Conservation (phyloP, 2,113 vertebrate species). For the Melanocharis versteri region DNA sequence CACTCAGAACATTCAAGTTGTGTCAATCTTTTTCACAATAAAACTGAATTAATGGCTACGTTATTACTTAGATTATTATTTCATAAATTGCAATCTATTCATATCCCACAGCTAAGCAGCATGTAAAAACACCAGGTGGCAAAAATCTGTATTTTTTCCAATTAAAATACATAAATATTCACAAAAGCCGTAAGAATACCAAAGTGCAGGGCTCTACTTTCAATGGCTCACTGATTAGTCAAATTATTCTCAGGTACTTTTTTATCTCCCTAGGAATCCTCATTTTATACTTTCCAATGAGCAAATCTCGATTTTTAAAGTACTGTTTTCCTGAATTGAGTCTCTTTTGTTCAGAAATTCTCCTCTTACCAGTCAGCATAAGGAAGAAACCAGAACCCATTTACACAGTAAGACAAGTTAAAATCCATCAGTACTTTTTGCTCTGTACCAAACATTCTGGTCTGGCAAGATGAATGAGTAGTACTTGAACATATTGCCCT, state of each 20-base stretch:
- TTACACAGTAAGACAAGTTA: not conserved
- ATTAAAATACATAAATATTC: constrained; percentile 3
- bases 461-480: not conserved
- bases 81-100: not conserved
- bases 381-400: not conserved
- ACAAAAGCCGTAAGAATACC: not conserved
- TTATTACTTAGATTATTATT: constrained; percentile 34
- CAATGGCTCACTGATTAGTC: not conserved
- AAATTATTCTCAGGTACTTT: constrained; percentile 19
- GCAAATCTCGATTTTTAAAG: not conserved
- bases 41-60: not conserved
- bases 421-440: not conserved
- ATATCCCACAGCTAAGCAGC: constrained; percentile 10
- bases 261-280: constrained; percentile 9
- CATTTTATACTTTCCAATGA: not conserved
- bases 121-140: not conserved
- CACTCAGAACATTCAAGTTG: not conserved
- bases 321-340: not conserved
- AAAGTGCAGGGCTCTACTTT: not conserved
- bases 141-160: constrained; percentile 24
- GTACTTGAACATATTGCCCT: not conserved
- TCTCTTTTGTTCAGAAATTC: not conserved
- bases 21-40: not conserved
- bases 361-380: not conserved
- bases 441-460: not conserved